Evolutionary conservation across 2,113 vertebrate genomes (phyloP), one percentile per base, ranked within the genome.

Genomic region (Zosterops lateralis): DNA sequence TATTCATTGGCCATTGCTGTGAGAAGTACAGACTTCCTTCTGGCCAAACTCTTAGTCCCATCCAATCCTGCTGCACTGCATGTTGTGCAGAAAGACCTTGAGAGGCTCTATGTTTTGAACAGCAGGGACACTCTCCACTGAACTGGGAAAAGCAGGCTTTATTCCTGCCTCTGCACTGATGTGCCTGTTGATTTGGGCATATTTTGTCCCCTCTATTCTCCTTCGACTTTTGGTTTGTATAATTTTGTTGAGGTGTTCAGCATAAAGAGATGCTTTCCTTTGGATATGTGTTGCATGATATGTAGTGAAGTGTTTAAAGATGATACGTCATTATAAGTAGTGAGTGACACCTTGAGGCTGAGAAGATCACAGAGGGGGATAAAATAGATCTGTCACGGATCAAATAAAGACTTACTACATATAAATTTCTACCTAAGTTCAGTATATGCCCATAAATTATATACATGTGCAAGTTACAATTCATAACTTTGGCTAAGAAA

Each of bases 41-140:
- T 73, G 78, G 50, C 24, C 72, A 54, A 67, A 58, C 24, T 64
- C 60, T 50, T 66, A 28, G 5, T 51, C 80, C 93, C 54, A n/a
- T 61, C 50, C 1, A 1, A 72, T 76, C 53, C 60, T 0, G 0
- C 65, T 77, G 68, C 79, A 1, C 45, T 72, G 53, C 47, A n/a
- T 0, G 0, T 61, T 51, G 83, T 73, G 22, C 67, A 80, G 75
- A 32, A 36, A 19, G 65, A 64, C 57, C 42, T 75, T 28, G 53
- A 89, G 65, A 81, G 48, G 47, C 34, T 38, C 12, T 3, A 0
- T 62, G 32, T 76, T 53, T 47, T n/a, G 51, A 62, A 12, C 62
- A 80, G 75, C 0, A 0, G 68, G 64, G 14, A 31, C 50, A 28
- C 36, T 87, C 34, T 40, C 56, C 36, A 31, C 44, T 0, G 10